Evolutionary conservation across 2,797 vertebrate genomes (phyloP).

Genomic region (Euphonia xanthogaster): DNA sequence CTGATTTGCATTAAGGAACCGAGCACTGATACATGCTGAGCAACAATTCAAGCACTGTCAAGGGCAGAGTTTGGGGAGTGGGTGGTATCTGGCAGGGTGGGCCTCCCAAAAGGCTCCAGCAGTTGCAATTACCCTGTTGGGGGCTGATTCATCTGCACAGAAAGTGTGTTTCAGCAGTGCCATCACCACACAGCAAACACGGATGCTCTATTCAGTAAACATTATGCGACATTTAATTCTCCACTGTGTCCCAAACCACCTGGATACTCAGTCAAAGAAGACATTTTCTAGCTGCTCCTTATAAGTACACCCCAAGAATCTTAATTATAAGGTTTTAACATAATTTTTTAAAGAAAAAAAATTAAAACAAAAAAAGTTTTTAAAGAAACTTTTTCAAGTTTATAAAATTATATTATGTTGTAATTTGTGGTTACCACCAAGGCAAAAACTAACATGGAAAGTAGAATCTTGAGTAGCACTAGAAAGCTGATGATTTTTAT

Average conservation of each 20-base stretch:
- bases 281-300: neutral
- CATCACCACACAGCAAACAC: neutral
- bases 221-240: neutral
- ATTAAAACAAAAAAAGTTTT: neutral
- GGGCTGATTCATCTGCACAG: neutral
- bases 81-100: neutral
- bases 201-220: neutral
- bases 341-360: accelerated
- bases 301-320: neutral
- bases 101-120: neutral
- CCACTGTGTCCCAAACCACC: neutral
- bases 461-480: neutral
- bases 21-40: neutral
- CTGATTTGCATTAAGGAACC: neutral
- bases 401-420: neutral
- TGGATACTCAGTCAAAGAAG: neutral
- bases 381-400: neutral
- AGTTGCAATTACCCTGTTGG: neutral
- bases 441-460: neutral
- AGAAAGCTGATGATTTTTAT: neutral
- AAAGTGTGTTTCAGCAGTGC: neutral
- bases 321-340: neutral
- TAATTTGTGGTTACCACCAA: neutral
- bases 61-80: neutral
- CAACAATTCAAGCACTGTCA: neutral